Conservation (phyloP, 2,888 invertebrate species). For the Dichetophora obliterata region DNA sequence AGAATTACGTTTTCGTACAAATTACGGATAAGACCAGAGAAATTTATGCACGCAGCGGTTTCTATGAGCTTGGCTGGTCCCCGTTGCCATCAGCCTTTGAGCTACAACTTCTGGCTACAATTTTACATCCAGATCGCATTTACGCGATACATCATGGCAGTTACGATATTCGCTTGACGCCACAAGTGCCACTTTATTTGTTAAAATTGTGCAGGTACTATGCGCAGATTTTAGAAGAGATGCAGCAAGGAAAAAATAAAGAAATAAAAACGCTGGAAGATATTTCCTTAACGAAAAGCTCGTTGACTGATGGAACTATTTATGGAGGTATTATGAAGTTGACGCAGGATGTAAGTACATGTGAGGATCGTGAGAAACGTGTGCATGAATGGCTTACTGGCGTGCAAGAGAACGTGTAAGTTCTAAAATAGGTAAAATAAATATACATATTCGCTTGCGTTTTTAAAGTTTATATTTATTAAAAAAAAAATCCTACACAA, state of each 20-base stretch:
- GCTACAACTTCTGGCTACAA: conserved; percentile 43
- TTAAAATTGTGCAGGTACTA: conserved; percentile 41
- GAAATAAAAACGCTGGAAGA: conserved; percentile 15
- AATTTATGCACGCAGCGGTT: not conserved
- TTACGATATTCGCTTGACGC: conserved; percentile 26
- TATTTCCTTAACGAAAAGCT: not conserved
- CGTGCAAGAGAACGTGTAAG: not conserved
- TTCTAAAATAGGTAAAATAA: not conserved
- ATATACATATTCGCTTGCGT: not conserved
- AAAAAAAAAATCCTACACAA: too few relatives aligned
- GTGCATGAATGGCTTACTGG: conserved; percentile 9
- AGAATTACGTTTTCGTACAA: conserved; percentile 10
- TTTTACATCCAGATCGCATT: conserved; percentile 48
- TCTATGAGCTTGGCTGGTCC: conserved; percentile 46
- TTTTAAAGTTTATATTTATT: too few relatives aligned
- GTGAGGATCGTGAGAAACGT: not conserved
- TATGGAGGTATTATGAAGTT: not conserved
- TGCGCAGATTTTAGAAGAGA: conserved; percentile 28
- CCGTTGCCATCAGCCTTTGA: conserved; percentile 49
- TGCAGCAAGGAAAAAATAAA: conserved; percentile 7
- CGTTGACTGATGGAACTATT: too few relatives aligned
- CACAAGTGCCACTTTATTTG: conserved; percentile 47
- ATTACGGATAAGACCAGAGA: conserved; percentile 12
- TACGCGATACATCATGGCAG: conserved; percentile 46
- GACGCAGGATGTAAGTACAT: not conserved